Conservation (phyloP, 2,888 invertebrate species). For the Pristionchus exspectatus region DNA sequence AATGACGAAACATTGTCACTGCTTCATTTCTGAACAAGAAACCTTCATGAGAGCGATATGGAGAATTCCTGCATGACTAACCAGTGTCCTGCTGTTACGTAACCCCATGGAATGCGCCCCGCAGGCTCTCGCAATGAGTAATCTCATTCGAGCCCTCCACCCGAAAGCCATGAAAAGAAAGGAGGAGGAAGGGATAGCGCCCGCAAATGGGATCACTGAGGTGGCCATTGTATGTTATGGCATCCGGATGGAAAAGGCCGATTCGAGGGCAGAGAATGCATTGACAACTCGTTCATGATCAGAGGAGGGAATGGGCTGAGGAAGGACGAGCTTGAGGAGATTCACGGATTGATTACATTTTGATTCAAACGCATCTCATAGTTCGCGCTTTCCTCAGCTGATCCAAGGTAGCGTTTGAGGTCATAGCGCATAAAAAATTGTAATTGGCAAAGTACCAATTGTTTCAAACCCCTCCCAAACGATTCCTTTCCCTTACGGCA, state of each 20-base stretch:
- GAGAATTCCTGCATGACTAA: not conserved
- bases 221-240: conserved; percentile 22
- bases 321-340: not conserved
- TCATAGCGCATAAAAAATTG: not conserved
- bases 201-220: conserved; percentile 19
- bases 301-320: not conserved
- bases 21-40: not conserved
- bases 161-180: not conserved
- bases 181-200: not conserved
- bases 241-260: conserved; percentile 46
- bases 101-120: not conserved
- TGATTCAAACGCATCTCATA: not conserved
- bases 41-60: not conserved
- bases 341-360: no score
- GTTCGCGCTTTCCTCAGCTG: not conserved
- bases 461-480: not conserved
- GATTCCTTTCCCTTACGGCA: not conserved
- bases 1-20: not conserved
- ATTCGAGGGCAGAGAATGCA: conserved; percentile 5
- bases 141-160: not conserved
- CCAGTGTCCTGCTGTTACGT: not conserved
- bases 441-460: not conserved
- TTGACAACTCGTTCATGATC: not conserved
- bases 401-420: not conserved
- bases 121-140: not conserved